Base-by-base conservation (phyloP, 1,140 invertebrate genomes). In the Drosophila miranda region DNA sequence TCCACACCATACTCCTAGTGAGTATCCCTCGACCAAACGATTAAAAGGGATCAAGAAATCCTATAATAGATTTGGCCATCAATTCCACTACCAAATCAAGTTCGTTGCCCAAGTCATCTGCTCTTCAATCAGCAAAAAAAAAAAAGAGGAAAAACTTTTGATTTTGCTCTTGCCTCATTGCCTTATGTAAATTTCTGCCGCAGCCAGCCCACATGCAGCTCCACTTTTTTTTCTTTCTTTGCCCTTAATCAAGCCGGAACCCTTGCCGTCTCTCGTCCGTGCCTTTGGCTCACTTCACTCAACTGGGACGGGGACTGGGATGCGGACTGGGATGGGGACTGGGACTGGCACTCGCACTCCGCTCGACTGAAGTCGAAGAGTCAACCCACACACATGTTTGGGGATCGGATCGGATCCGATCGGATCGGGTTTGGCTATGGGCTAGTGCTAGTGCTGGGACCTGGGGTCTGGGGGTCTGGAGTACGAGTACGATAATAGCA, bases 161-260 rank as follows among this genome's bases (percentile, higher is more conserved):
- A 76, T 74, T 77, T 81, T 82, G 52, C 63, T 70, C 52, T 76
- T 58, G 62, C 45, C 53, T 53, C 55, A 63, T 71, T 67, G 79
- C 30, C 50, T 83, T 83, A 84, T 83, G 71, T 78, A 64, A 75
- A 75, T 79, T 72, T 67, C 52, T 49, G 63, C 61, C 48, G 54
- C 44, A n/a, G 26, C 38, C 78, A 60, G 62, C 80, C 81, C 81
- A 84, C 80, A 79, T 86, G 59, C 38, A 84, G 81, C 71, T 76
- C 59, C 80, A 84, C 66, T 80, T 83, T 80, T 83, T 80, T 82
- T 63, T 51, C 55, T 79, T 60, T 73, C 67, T 77, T 77, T 87
- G 81, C 81, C 82, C 81, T 87, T 86, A 86, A 86, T 87, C 81
- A 86, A 87, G 77, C 69, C 57, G 59, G 54, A 76, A 80, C 77